Percentiles rank a stretch among this genome's conserved stretches.
These are phyloP conservation scores for Tenodera sinensis DNA, from an alignment of 2,888 invertebrate genomes.

Conservation along the genomic window DNA sequence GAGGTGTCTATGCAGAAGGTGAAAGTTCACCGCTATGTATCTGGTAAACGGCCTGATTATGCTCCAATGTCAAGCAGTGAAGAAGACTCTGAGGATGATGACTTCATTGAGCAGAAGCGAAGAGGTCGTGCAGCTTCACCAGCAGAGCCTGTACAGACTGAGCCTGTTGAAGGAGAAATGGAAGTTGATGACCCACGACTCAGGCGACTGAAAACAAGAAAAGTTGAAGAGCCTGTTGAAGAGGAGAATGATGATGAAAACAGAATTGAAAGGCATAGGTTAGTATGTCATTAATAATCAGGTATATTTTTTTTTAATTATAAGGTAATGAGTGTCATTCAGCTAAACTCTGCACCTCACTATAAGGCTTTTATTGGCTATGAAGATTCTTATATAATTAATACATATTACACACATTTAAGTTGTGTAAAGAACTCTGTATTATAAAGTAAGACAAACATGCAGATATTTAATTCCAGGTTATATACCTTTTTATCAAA, in stretches of 20 bases:
- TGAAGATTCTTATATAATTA: no score
- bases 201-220: constrained; percentile 56
- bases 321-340: no score
- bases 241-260: constrained; percentile 44
- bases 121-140: constrained; percentile 29
- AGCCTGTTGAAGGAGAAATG: constrained; percentile 47
- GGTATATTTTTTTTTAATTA: no score
- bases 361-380: no score
- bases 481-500: no score
- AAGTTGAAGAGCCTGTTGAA: constrained; percentile 49
- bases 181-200: constrained; percentile 79
- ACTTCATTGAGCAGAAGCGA: constrained; percentile 64
- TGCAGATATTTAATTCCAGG: no score
- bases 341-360: no score
- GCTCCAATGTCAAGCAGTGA: constrained; percentile 83
- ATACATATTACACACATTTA: no score
- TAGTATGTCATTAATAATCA: not conserved
- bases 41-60: constrained; percentile 96
- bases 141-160: constrained; percentile 40
- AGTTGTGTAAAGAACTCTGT: no score
- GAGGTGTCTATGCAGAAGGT: constrained; percentile 99
- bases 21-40: constrained; percentile 96
- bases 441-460: no score
- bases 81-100: constrained; percentile 85
- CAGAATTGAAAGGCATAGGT: constrained; percentile 53